phyloP scores from a whole-genome alignment of 2,888 invertebrate species.

The Zygothrica quintamaculata region DNA sequence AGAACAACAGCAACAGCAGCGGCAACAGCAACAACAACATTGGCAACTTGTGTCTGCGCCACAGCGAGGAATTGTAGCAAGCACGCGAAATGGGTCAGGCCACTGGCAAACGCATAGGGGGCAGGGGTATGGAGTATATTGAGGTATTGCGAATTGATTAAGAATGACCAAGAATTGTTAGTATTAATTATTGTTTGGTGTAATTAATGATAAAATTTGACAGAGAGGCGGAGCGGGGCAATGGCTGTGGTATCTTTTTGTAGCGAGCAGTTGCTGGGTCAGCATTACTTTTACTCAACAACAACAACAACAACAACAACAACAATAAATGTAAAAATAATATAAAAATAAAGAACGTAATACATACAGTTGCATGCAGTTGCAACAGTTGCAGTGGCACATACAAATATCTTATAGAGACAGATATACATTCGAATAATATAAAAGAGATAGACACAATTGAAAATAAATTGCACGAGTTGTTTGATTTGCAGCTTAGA shows the following conservation, averaged over 20 bases:
- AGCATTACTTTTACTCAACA: constrained; percentile 7
- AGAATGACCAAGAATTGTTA: constrained; percentile 51
- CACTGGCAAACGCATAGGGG: no score
- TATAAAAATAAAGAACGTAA: neutral
- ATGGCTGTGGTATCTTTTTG: constrained; percentile 23
- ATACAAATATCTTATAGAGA: constrained; percentile 53
- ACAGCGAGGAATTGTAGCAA: constrained; percentile 36
- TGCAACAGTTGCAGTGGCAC: constrained; percentile 61
- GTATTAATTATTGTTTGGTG: constrained; percentile 19
- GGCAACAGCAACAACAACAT: no score
- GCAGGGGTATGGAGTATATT: no score
- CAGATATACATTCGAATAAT: constrained; percentile 35
- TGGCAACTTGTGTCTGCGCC: constrained; percentile 31
- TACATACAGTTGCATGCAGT: constrained; percentile 54
- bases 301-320: neutral
- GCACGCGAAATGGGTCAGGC: constrained; percentile 72
- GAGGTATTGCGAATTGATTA: constrained; percentile 64
- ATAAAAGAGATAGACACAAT: constrained; percentile 48
- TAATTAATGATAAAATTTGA: constrained; percentile 61
- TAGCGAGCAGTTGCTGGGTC: neutral
- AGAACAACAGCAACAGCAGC: no score
- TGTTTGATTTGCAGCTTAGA: constrained; percentile 60
- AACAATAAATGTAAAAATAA: no score
- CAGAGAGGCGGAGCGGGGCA: constrained; percentile 30
- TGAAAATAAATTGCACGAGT: constrained; percentile 68